phyloP scores from a whole-genome alignment of 1,140 invertebrate species.

The Pseudomyrmex pallidus region DNA sequence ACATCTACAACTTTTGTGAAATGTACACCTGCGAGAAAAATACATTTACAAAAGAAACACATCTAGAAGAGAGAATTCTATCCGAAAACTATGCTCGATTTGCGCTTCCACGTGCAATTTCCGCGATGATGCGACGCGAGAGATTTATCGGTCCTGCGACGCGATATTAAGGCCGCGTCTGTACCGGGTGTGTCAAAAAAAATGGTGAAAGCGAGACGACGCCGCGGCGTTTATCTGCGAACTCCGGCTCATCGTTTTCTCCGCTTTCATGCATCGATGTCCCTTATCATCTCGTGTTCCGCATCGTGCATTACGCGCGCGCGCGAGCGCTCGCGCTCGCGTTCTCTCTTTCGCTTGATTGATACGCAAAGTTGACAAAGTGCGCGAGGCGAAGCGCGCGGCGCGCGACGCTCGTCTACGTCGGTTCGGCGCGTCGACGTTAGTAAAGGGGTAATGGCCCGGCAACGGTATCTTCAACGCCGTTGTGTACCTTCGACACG shows the following conservation, averaged over 20 bases:
- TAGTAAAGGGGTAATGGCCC: slow-evolving; percentile 80
- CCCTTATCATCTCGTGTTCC: slow-evolving; percentile 52
- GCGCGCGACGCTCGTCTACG: slow-evolving; percentile 58
- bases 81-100: slow-evolving; percentile 35
- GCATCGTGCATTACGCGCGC: slow-evolving; percentile 41
- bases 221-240: slow-evolving; percentile 65
- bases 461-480: slow-evolving; percentile 72
- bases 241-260: slow-evolving; percentile 72
- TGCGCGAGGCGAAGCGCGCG: slow-evolving; percentile 61
- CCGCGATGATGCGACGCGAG: background rate
- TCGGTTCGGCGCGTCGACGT: slow-evolving; percentile 22
- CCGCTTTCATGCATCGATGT: slow-evolving; percentile 60
- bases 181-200: slow-evolving; percentile 32
- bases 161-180: slow-evolving; percentile 61
- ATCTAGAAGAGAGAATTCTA: background rate
- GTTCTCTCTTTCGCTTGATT: slow-evolving; percentile 54
- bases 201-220: slow-evolving; percentile 36
- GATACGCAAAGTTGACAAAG: slow-evolving; percentile 79
- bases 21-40: no score
- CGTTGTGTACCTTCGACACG: slow-evolving; percentile 70
- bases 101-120: slow-evolving; percentile 53
- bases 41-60: background rate
- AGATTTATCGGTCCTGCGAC: slow-evolving; percentile 40
- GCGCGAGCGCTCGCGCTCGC: background rate
- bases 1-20: no score